Conservation (phyloP, 2,888 invertebrate genomes). For the Micropterix aruncella region DNA sequence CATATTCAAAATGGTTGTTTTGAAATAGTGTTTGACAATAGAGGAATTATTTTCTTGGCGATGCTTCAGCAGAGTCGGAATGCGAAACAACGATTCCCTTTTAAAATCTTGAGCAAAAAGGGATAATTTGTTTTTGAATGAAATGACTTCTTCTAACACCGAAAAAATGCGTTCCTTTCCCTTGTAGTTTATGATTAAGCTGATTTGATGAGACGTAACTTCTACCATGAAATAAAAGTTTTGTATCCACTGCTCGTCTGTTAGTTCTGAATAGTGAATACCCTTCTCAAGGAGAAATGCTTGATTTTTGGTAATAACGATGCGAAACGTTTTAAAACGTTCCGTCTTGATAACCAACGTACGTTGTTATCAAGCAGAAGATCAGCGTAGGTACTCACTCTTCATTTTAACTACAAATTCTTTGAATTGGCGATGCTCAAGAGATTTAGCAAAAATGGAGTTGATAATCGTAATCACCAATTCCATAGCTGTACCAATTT, state of each 20-base stretch:
- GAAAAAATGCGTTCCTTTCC: constrained; percentile 14
- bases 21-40: constrained; percentile 8
- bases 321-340: constrained; percentile 12
- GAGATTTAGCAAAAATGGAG: constrained; percentile 14
- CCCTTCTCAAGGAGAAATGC: constrained; percentile 16
- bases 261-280: constrained; percentile 16
- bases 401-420: constrained; percentile 16
- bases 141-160: constrained; percentile 12
- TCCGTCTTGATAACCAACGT: constrained; percentile 14
- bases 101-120: constrained; percentile 12
- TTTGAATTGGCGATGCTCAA: constrained; percentile 15
- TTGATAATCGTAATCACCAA: too few species aligned
- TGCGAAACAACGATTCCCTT: constrained; percentile 5
- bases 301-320: constrained; percentile 14
- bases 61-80: constrained; percentile 11
- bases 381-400: constrained; percentile 14
- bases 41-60: constrained; percentile 12
- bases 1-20: too few species aligned
- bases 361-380: constrained; percentile 14
- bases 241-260: constrained; percentile 15
- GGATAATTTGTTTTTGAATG: constrained; percentile 13
- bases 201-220: constrained; percentile 12
- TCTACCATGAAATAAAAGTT: constrained; percentile 17
- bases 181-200: too few species aligned
- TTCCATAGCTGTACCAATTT: too few species aligned